Percentiles rank a stretch among this genome's conserved stretches.
Evolutionary conservation across 37 sponge, comb jelly and placozoan genomes (phyloP).

Genomic region (Ianthella basta): DNA sequence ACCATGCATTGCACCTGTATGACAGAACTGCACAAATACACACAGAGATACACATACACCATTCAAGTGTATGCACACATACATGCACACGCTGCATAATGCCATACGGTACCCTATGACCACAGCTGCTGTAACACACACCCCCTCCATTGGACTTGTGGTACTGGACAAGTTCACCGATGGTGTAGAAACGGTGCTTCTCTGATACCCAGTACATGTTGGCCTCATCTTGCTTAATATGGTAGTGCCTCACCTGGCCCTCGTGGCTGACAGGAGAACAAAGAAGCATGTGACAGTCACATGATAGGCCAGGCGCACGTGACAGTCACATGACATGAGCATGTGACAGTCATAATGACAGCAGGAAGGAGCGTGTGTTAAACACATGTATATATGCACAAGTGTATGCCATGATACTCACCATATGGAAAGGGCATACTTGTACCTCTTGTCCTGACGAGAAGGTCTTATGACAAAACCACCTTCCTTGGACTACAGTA

Average conservation of each 20-base stretch:
- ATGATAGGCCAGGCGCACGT: too few species aligned
- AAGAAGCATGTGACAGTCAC: too few species aligned
- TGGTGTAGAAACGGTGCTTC: constrained; percentile 82
- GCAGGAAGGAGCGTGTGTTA: too few species aligned
- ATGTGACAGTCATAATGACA: too few species aligned
- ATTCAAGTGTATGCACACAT: not conserved
- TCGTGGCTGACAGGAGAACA: constrained; percentile 73
- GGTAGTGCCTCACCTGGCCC: constrained; percentile 89
- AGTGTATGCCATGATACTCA: too few species aligned
- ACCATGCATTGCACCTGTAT: not conserved
- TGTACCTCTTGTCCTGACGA: constrained; percentile 68
- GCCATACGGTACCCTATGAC: not conserved
- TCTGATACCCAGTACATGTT: constrained; percentile 92
- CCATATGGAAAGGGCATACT: constrained; percentile 95
- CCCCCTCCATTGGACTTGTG: constrained; percentile 94
- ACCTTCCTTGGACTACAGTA: constrained; percentile 81
- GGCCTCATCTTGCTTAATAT: constrained; percentile 85
- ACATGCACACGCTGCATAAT: not conserved
- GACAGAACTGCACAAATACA: constrained; percentile 10
- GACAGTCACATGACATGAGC: too few species aligned
- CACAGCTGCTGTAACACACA: constrained; percentile 2
- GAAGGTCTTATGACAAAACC: constrained; percentile 90
- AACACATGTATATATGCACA: too few species aligned
- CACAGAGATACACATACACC: not conserved
- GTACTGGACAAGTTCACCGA: constrained; percentile 87